These are phyloP conservation scores for Pampus argenteus DNA, from an alignment of 2,797 vertebrate genomes.

Conservation along the genomic window DNA sequence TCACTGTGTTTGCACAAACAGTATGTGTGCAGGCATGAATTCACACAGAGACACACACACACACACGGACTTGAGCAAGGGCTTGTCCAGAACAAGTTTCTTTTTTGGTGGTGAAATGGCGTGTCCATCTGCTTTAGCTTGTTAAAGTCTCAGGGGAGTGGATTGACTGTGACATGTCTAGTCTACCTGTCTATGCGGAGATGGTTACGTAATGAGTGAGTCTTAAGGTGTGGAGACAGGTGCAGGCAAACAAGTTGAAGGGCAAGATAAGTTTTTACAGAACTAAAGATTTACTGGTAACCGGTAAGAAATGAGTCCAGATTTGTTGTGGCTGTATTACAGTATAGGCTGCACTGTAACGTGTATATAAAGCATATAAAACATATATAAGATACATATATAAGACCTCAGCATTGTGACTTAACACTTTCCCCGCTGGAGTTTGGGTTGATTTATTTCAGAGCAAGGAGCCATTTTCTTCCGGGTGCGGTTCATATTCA, in stretches of 20 bases:
- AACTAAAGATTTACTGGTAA: background rate
- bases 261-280: slow-evolving; percentile 29
- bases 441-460: no score
- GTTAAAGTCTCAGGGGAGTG: slow-evolving; percentile 69
- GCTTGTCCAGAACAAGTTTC: slow-evolving; percentile 52
- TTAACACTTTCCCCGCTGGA: no score
- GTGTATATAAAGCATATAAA: no score
- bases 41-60: slow-evolving; percentile 24
- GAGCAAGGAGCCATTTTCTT: no score
- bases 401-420: no score
- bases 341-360: background rate
- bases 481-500: no score
- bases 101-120: slow-evolving; percentile 57
- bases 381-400: no score
- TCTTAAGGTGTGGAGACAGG: slow-evolving; percentile 56
- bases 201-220: slow-evolving; percentile 71
- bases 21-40: slow-evolving; percentile 33
- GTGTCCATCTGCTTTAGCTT: slow-evolving; percentile 72
- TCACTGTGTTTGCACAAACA: slow-evolving; percentile 60
- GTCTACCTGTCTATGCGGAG: slow-evolving; percentile 61
- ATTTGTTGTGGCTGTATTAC: background rate
- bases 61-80: slow-evolving; percentile 10
- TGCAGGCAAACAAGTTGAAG: slow-evolving; percentile 23
- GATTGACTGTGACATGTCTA: slow-evolving; percentile 76
- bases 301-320: no score